phyloP scores from a whole-genome alignment of 53 echinoderm and acorn worm species.

The Henricia sp. region DNA sequence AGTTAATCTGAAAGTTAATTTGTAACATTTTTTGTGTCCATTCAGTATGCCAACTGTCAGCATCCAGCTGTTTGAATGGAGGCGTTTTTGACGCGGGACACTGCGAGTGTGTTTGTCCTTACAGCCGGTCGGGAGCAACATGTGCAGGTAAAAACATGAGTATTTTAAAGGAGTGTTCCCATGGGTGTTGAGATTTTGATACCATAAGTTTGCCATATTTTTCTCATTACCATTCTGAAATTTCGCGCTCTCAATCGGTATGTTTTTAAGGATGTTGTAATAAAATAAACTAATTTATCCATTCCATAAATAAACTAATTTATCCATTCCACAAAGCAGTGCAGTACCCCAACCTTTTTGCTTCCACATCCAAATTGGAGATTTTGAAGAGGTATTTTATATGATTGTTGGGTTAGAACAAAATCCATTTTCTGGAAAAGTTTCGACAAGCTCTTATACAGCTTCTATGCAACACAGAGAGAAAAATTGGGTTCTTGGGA shows the following conservation, averaged over 20 bases:
- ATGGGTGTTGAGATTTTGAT: too few relatives aligned
- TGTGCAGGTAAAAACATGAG: not conserved
- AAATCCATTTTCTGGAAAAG: too few relatives aligned
- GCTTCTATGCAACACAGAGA: too few relatives aligned
- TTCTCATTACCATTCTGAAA: too few relatives aligned
- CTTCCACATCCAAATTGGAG: too few relatives aligned
- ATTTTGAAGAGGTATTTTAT: too few relatives aligned
- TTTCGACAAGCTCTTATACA: not conserved
- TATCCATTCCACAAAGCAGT: too few relatives aligned
- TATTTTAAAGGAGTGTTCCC: not conserved
- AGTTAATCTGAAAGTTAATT: not conserved
- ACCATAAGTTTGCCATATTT: too few relatives aligned
- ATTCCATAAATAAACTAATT: not conserved
- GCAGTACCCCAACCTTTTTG: not conserved
- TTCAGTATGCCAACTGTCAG: not conserved
- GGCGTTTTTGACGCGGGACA: not conserved
- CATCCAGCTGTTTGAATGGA: not conserved
- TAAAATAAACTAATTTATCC: not conserved
- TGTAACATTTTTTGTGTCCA: not conserved
- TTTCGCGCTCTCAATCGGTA: too few relatives aligned
- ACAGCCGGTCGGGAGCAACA: not conserved
- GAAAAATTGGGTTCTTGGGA: too few relatives aligned
- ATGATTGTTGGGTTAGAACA: too few relatives aligned
- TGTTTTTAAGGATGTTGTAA: too few relatives aligned
- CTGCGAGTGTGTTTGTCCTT: not conserved